Evolutionary conservation across 2,888 invertebrate species (phyloP), one percentile per base, ranked within the genome.

Genomic region (Netelia inedita): DNA sequence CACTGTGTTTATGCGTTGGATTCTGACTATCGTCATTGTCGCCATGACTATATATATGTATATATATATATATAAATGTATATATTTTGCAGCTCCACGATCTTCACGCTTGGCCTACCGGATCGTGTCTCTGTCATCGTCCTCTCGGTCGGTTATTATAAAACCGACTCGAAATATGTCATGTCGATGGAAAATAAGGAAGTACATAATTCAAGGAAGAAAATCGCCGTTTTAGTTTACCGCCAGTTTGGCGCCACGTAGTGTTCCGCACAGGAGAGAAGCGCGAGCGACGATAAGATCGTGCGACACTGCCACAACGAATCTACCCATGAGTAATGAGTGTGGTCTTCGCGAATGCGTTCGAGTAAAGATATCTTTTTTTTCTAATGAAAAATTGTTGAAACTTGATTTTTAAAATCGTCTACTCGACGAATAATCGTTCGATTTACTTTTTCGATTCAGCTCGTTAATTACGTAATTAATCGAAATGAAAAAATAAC

Each of bases 1-100:
- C 41, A 46, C 71, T 21, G 28, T 23, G 43, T 23, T 74, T 50
- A 14, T 59, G 23, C 57, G 79, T 66, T 16, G 16, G 65, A 66
- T 71, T 50, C n/a, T 71, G 41, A 71, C 75, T 66, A 19, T 19
- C 53, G 19, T 59, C 57, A 55, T 46, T 61, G 80, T 82, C 73
- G 82, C 79, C 79, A 72, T 71, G 76, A 73, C 73, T 75, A 85
- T 81, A 82, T 80, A 71, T 72, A 41, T 41, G 46, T 86, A 63
- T 83, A 65, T 53, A 63, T 61, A 78, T 83, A 85, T 86, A 85
- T 83, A 75, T n/a, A n/a, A n/a, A 63, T 83, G 61, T 53, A 63
- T 61, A 78, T 83, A 85, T 86, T 85, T 83, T 74, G 74, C 83
- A 84, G 88, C 79, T 79, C 87, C 88, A 87, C 61, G 61, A 87